Evolutionary conservation across 2,888 invertebrate species (phyloP).

Genomic region (Meiosimyza decipiens): DNA sequence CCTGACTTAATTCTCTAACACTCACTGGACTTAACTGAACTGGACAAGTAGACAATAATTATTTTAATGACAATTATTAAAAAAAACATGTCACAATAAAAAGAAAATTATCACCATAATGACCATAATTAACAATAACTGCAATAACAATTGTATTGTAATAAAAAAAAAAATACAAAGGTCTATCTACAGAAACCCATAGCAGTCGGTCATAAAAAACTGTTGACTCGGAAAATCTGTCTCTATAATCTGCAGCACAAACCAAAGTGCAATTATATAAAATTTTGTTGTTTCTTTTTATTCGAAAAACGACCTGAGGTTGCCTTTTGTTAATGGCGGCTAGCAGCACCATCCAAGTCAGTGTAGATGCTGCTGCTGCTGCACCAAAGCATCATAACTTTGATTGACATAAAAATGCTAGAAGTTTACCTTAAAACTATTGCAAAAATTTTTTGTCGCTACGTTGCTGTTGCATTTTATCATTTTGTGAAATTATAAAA

Average conservation of each 20-base stretch:
- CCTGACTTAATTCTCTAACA: conserved; percentile 38
- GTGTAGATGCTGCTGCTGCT: background rate
- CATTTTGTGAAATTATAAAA: conserved; percentile 34
- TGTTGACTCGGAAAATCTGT: conserved; percentile 10
- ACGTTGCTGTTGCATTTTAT: background rate
- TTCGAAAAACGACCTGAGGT: conserved; percentile 6
- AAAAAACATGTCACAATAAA: conserved; percentile 50
- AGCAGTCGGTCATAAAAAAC: conserved; percentile 12
- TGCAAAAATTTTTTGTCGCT: conserved; percentile 51
- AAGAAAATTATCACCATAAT: conserved; percentile 57
- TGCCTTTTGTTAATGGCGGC: background rate
- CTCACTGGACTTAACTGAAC: conserved; percentile 49
- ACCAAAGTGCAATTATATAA: conserved; percentile 28
- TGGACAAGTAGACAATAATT: conserved; percentile 48
- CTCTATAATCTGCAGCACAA: conserved; percentile 36
- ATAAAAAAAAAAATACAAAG: conserved; percentile 43
- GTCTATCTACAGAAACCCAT: conserved; percentile 28
- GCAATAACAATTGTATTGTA: conserved; percentile 43
- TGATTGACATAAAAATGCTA: conserved; percentile 65
- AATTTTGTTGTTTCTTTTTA: conserved; percentile 1
- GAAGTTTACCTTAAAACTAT: conserved; percentile 66
- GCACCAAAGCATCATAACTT: conserved; percentile 12
- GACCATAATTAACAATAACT: conserved; percentile 59
- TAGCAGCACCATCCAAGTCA: background rate
- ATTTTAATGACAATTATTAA: conserved; percentile 60